Base-by-base conservation (phyloP, 2,113 vertebrate genomes). In the Odobenus rosmarus region DNA sequence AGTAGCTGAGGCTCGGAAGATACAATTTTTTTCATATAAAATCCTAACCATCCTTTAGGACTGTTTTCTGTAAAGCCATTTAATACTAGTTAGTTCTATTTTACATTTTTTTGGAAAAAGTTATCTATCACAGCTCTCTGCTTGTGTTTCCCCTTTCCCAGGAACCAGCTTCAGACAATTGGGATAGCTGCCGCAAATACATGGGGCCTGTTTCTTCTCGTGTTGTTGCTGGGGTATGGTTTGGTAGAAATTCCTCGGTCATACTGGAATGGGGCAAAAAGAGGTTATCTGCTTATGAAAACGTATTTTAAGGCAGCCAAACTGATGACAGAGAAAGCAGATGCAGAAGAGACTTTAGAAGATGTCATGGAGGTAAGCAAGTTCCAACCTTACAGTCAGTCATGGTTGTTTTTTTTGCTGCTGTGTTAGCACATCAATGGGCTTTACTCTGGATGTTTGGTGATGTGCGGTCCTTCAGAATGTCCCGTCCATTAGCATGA, bases 171-270 rank as follows among this genome's bases (percentile, higher is more conserved):
- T 84, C 99, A 99, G 97, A 99, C 99, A 24, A 99, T 99, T 74
- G 99, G 99, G 53, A 99, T 99, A 95, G 99, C 99, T 3, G 99
- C 99, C 69, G 99, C 99, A 85, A 99, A 99, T 96, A 99, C 99
- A 0, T 99, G 99, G 99, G 99, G 99, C 74, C 99, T 99, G 0
- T 99, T 99, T 97, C 99, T 99, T 91, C 99, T 99, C 33, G 99
- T 99, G 88, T 97, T 99, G 94, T 97, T 99, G 97, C 97, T 99
- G 97, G 99, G 99, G 28, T 99, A 99, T 5, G 99, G 99, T 57
- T 98, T 99, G 98, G 99, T 99, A 69, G 99, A 99, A 98, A 99
- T 99, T 94, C 99, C 99, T 0, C 99, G 99, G n/a, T 99, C 99
- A 39, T 99, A 99, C 97, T 99, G 99, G 99, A 99, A 99, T 96